Evolutionary conservation across 2,888 invertebrate species (phyloP).

Genomic region (Cecidostiba fungosa): DNA sequence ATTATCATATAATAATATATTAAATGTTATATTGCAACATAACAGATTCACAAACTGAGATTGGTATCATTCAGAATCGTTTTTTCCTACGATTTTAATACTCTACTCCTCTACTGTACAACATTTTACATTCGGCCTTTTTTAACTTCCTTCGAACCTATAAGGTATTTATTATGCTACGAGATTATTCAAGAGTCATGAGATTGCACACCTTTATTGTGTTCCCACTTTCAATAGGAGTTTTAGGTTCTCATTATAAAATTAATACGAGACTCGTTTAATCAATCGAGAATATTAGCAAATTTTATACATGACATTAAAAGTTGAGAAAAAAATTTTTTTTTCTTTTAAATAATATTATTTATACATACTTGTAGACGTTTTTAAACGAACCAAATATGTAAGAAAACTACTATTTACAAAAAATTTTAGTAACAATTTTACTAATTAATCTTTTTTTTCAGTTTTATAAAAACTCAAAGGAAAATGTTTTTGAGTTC

Average conservation of each 20-base stretch:
- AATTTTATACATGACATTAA: slow-evolving; percentile 40
- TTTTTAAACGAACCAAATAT: slow-evolving; percentile 52
- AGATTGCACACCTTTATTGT: slow-evolving; percentile 76
- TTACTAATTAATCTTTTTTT: slow-evolving; percentile 29
- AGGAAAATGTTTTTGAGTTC: slow-evolving; percentile 39
- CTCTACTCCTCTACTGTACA: slow-evolving; percentile 79
- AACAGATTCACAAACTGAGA: slow-evolving; percentile 80
- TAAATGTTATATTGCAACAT: slow-evolving; percentile 78
- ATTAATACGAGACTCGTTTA: slow-evolving; percentile 64
- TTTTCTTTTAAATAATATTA: slow-evolving; percentile 36
- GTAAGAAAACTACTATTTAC: slow-evolving; percentile 57
- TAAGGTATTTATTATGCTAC: slow-evolving; percentile 75
- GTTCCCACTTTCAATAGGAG: slow-evolving; percentile 47
- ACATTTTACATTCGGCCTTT: slow-evolving; percentile 78
- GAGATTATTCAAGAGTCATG: slow-evolving; percentile 79
- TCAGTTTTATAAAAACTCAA: slow-evolving; percentile 33
- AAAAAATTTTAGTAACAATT: slow-evolving; percentile 47
- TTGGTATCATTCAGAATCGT: slow-evolving; percentile 78
- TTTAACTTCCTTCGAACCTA: slow-evolving; percentile 56
- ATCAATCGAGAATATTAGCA: slow-evolving; percentile 64
- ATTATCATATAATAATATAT: slow-evolving; percentile 69
- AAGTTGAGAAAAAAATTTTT: slow-evolving; percentile 30
- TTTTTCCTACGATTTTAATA: slow-evolving; percentile 71
- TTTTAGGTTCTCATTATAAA: slow-evolving; percentile 57
- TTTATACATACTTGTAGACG: slow-evolving; percentile 47